A percentile compares a stretch with the other conserved stretches of the same genome.
These are phyloP conservation scores for Gambusia affinis DNA, from an alignment of 2,113 vertebrate species.

Conservation along the genomic window DNA sequence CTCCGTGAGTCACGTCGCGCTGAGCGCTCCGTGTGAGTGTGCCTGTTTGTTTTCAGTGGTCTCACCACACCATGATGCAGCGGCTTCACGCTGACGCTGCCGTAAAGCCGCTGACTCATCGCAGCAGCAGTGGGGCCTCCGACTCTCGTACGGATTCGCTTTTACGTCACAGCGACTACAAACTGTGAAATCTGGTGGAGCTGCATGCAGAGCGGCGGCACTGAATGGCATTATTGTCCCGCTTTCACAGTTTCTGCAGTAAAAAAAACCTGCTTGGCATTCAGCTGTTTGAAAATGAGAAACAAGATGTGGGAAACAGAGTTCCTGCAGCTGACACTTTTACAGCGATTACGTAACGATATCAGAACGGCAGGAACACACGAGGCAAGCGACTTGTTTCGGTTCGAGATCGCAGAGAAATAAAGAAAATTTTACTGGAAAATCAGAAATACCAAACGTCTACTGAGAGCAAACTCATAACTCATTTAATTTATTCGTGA, in stretches of 20 bases:
- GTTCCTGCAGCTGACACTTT: slow-evolving; percentile 43
- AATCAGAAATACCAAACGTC: too few relatives aligned
- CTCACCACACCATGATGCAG: slow-evolving; percentile 61
- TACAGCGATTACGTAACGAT: slow-evolving; percentile 44
- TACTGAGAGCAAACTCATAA: too few relatives aligned
- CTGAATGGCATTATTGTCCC: slow-evolving; percentile 43
- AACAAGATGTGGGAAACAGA: slow-evolving; percentile 43
- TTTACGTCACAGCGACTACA: slow-evolving; percentile 40
- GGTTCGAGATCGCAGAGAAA: too few relatives aligned
- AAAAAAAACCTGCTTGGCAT: slow-evolving; percentile 48
- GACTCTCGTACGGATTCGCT: slow-evolving; percentile 31
- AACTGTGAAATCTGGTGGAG: slow-evolving; percentile 50
- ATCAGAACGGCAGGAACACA: slow-evolving; percentile 17
- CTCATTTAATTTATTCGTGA: too few relatives aligned
- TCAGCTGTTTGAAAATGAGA: slow-evolving; percentile 66
- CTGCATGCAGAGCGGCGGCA: slow-evolving; percentile 38
- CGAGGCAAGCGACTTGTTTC: too few relatives aligned
- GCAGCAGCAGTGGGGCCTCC: slow-evolving; percentile 29
- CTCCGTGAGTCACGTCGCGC: slow-evolving; percentile 57
- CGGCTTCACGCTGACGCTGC: slow-evolving; percentile 73
- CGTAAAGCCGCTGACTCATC: slow-evolving; percentile 59
- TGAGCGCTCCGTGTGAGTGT: slow-evolving; percentile 50
- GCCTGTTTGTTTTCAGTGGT: slow-evolving; percentile 49
- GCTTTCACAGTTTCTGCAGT: slow-evolving; percentile 10
- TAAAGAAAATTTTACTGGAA: too few relatives aligned